These are phyloP conservation scores for Riparia riparia DNA, from an alignment of 2,113 vertebrate genomes.

Conservation along the genomic window DNA sequence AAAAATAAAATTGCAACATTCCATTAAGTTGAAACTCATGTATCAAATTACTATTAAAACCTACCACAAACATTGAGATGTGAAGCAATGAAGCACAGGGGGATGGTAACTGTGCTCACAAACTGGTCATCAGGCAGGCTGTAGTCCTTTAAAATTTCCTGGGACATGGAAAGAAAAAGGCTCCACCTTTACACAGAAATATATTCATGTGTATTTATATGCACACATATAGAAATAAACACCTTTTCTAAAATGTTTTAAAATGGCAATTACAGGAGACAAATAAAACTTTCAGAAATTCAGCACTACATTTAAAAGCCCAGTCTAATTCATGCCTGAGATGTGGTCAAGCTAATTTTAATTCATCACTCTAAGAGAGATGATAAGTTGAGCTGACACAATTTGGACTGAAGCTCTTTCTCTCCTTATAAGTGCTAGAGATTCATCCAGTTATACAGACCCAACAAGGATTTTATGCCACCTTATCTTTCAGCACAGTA, in stretches of 20 bases:
- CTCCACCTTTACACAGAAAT: not conserved
- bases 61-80: not conserved
- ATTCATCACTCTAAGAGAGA: not conserved
- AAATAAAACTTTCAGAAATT: not conserved
- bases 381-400: not conserved
- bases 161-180: not conserved
- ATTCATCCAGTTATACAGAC: not conserved
- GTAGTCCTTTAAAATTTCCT: not conserved
- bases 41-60: conserved; percentile 5
- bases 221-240: not conserved
- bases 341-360: not conserved
- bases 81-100: not conserved
- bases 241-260: not conserved
- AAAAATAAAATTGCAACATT: not conserved
- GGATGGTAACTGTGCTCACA: not conserved
- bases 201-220: not conserved
- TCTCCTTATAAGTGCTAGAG: not conserved
- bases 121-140: not conserved
- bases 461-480: not conserved
- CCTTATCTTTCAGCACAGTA: not conserved
- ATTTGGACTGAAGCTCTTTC: not conserved
- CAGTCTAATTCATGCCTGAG: not conserved
- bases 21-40: not conserved
- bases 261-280: not conserved
- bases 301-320: not conserved